These are phyloP conservation scores for Cephus spinipes DNA, from an alignment of 2,888 invertebrate species.

Conservation along the genomic window DNA sequence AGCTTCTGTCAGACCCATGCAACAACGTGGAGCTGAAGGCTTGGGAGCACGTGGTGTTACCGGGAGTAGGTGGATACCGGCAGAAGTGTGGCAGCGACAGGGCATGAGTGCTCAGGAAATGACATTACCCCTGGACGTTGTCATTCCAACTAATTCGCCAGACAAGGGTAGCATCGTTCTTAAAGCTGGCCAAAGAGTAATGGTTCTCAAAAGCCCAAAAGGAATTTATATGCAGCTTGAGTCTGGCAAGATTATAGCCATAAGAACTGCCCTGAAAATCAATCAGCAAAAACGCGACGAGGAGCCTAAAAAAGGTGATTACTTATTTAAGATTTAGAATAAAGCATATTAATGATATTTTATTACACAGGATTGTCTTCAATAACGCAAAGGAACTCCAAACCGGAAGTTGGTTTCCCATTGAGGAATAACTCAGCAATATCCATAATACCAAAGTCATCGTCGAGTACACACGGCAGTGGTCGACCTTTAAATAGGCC, in stretches of 20 bases:
- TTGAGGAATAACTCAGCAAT: conserved; percentile 65
- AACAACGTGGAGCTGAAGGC: conserved; percentile 66
- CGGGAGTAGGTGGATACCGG: conserved; percentile 82
- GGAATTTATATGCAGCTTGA: conserved; percentile 96
- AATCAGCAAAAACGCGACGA: conserved; percentile 69
- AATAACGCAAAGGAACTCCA: conserved; percentile 30
- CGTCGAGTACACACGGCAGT: conserved; percentile 39
- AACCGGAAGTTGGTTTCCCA: conserved; percentile 60
- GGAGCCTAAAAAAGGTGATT: conserved; percentile 62
- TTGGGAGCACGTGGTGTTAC: conserved; percentile 69
- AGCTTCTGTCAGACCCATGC: conserved; percentile 84
- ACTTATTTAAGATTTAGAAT: background rate
- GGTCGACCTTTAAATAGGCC: conserved; percentile 49
- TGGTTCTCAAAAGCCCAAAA: conserved; percentile 94
- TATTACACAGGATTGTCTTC: conserved; percentile 40
- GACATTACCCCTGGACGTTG: conserved; percentile 92
- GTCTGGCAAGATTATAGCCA: conserved; percentile 94
- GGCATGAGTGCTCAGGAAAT: conserved; percentile 97
- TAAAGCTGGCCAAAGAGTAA: conserved; percentile 93
- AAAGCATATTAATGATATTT: conserved; percentile 5
- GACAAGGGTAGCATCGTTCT: conserved; percentile 91
- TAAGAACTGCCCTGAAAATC: conserved; percentile 82
- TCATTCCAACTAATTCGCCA: conserved; percentile 91
- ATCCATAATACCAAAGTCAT: conserved; percentile 64
- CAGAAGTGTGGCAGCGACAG: conserved; percentile 91